phyloP scores from a whole-genome alignment of 2,797 vertebrate genomes.

The Lates japonicus region DNA sequence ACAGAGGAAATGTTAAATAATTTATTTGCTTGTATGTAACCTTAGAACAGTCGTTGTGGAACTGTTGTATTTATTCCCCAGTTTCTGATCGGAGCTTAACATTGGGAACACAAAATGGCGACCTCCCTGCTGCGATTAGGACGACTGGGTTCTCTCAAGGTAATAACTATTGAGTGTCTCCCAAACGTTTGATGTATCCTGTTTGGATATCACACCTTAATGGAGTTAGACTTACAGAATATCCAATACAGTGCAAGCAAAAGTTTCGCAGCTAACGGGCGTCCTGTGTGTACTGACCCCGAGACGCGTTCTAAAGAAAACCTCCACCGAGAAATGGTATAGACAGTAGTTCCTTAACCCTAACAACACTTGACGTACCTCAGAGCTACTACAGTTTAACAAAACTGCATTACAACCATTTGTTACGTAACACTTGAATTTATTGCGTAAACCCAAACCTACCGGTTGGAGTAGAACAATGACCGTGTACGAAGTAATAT shows the following conservation, averaged over 20 bases:
- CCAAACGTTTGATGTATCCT: fast-evolving
- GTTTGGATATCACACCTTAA: fast-evolving
- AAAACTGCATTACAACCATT: background rate
- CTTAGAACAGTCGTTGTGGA: background rate
- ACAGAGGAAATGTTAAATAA: background rate
- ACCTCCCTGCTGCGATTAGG: conserved; percentile 80
- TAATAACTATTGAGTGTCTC: conserved; percentile 54
- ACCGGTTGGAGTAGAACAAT: too few relatives aligned
- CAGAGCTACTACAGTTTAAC: background rate
- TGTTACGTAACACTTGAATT: too few relatives aligned
- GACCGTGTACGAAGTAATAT: too few relatives aligned
- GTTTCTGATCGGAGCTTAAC: conserved; percentile 73
- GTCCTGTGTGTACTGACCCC: background rate
- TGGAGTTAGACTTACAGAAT: fast-evolving
- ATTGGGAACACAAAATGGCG: conserved; percentile 80
- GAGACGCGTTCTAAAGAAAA: background rate
- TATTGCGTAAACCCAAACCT: too few relatives aligned
- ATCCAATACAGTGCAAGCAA: fast-evolving
- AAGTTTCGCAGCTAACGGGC: fast-evolving
- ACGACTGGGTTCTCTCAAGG: conserved; percentile 82
- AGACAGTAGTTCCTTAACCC: too few relatives aligned
- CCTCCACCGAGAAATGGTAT: background rate
- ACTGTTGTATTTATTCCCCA: background rate
- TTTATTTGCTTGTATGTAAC: background rate
- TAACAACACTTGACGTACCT: background rate